Evolutionary conservation across 1,140 invertebrate species (phyloP).

Genomic region (Drosophila gunungcola): DNA sequence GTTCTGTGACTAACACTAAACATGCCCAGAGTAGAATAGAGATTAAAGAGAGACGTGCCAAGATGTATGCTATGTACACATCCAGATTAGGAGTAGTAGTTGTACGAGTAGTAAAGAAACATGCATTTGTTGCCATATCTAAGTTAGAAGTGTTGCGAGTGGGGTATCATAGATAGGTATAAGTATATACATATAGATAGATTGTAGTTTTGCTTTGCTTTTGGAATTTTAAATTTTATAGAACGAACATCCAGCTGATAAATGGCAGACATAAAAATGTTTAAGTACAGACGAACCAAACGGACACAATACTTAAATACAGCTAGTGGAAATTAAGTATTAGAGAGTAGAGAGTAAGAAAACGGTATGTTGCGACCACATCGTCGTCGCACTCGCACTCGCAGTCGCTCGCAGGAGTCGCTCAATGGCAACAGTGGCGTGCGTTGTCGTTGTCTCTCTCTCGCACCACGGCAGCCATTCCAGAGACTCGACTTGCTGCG

Average conservation of each 20-base stretch:
- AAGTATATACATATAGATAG: slow-evolving; percentile 49
- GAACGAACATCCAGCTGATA: slow-evolving; percentile 66
- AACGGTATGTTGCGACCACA: slow-evolving; percentile 66
- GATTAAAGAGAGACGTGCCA: slow-evolving; percentile 50
- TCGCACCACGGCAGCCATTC: slow-evolving; percentile 70
- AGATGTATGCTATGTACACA: slow-evolving; percentile 48
- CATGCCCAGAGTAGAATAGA: slow-evolving; percentile 55
- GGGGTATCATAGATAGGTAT: slow-evolving; percentile 50
- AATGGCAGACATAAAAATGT: slow-evolving; percentile 85
- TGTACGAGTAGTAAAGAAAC: slow-evolving; percentile 53
- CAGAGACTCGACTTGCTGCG: slow-evolving; percentile 74
- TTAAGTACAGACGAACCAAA: slow-evolving; percentile 84
- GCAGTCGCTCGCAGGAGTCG: slow-evolving; percentile 56
- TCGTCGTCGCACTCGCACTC: slow-evolving; percentile 55
- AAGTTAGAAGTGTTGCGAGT: slow-evolving; percentile 45
- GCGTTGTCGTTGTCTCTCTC: slow-evolving; percentile 11
- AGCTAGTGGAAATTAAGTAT: slow-evolving; percentile 74
- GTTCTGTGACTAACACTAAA: slow-evolving; percentile 60
- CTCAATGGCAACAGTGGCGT: slow-evolving; percentile 74
- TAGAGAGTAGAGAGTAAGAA: slow-evolving; percentile 64
- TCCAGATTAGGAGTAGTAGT: slow-evolving; percentile 37
- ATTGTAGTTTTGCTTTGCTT: slow-evolving; percentile 66
- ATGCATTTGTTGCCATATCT: slow-evolving; percentile 66
- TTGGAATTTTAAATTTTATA: slow-evolving; percentile 72
- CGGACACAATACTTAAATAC: slow-evolving; percentile 82